A percentile compares a stretch with the other conserved stretches of the same genome.
Evolutionary conservation across 1,140 invertebrate species (phyloP).

Genomic region (Yoshiicerus persimilis): DNA sequence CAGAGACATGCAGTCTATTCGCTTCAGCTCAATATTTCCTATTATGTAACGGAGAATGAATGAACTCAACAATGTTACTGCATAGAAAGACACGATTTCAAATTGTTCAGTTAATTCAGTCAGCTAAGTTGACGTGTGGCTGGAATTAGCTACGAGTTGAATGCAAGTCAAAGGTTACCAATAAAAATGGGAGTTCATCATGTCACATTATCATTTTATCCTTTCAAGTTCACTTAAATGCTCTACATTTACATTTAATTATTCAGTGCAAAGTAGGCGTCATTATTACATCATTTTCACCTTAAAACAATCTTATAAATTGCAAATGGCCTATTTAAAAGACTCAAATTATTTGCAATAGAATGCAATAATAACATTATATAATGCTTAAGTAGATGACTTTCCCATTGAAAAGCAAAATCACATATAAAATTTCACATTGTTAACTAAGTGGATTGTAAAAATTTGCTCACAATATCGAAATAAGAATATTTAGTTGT

Average conservation of each 20-base stretch:
- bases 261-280: neutral
- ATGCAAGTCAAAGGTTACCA: neutral
- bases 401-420: too few relatives aligned
- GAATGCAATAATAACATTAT: too few relatives aligned
- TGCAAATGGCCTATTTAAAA: too few relatives aligned
- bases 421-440: too few relatives aligned
- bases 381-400: too few relatives aligned
- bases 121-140: constrained; percentile 2
- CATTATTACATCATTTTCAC: neutral
- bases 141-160: constrained; percentile 5
- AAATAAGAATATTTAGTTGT: too few relatives aligned
- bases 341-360: too few relatives aligned
- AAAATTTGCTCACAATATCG: too few relatives aligned
- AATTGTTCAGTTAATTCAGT: constrained; percentile 2
- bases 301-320: too few relatives aligned
- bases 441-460: too few relatives aligned
- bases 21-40: constrained; percentile 4
- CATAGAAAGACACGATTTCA: neutral
- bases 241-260: neutral
- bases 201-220: neutral
- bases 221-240: neutral
- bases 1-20: constrained; percentile 8
- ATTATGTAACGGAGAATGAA: neutral
- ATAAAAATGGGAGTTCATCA: neutral
- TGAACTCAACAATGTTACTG: neutral